Percentiles rank a stretch among this genome's conserved stretches.
Evolutionary conservation across 64 coral and sea anemone genomes (phyloP).

Genomic region (Stichodactyla helianthus): DNA sequence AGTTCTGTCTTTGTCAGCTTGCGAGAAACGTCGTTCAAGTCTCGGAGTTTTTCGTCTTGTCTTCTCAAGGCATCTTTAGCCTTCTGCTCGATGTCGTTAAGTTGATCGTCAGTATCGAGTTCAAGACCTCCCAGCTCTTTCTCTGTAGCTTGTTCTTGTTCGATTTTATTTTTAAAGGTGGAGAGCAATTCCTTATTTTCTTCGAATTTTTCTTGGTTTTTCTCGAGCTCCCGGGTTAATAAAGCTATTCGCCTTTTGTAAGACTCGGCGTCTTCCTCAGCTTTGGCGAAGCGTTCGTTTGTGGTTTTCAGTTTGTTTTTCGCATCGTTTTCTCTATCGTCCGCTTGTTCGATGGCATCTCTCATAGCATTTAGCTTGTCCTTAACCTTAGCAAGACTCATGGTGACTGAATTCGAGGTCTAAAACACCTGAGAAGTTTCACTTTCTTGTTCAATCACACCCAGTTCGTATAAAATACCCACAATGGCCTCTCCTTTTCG

Average conservation of each 20-base stretch:
- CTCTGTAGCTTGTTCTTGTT: conserved; percentile 21
- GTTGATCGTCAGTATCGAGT: conserved; percentile 39
- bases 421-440: neutral
- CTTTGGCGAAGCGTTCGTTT: neutral
- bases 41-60: conserved; percentile 19
- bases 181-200: neutral
- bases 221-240: conserved; percentile 14
- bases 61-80: neutral
- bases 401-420: neutral
- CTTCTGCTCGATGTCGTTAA: conserved; percentile 11
- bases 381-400: conserved; percentile 5
- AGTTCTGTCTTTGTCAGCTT: conserved; percentile 40
- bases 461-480: neutral
- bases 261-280: conserved; percentile 30
- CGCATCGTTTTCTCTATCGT: conserved; percentile 39
- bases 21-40: conserved; percentile 35
- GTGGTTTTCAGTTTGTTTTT: neutral
- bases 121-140: conserved; percentile 41
- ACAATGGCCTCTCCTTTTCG: conserved; percentile 20
- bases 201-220: neutral
- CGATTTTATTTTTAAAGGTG: conserved; percentile 4
- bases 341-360: conserved; percentile 36
- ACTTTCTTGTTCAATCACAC: conserved; percentile 5
- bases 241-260: conserved; percentile 15
- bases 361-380: conserved; percentile 51